Evolutionary conservation across 2,888 invertebrate species (phyloP).

Genomic region (Volucella bombylans): DNA sequence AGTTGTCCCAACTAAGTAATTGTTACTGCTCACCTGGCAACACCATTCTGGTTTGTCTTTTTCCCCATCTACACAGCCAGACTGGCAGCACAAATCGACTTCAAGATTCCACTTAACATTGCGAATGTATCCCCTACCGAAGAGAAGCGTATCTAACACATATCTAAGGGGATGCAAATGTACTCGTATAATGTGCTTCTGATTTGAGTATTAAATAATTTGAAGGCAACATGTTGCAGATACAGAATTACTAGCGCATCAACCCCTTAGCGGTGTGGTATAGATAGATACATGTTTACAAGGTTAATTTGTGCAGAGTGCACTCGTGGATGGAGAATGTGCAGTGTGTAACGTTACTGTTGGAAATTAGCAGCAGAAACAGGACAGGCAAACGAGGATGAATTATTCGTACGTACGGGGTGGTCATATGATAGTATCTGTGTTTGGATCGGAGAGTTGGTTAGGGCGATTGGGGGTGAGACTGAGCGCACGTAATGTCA

Average conservation of each 20-base stretch:
- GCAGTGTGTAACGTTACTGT: constrained; percentile 57
- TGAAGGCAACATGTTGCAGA: constrained; percentile 48
- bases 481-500: constrained; percentile 51
- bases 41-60: too few species aligned
- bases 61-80: not conserved
- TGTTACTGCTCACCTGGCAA: too few species aligned
- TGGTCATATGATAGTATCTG: constrained; percentile 12
- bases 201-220: constrained; percentile 56
- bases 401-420: not conserved
- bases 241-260: constrained; percentile 18
- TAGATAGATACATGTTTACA: constrained; percentile 61
- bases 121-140: not conserved
- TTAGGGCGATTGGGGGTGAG: constrained; percentile 11
- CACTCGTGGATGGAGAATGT: constrained; percentile 37
- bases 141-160: not conserved
- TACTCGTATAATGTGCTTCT: constrained; percentile 35
- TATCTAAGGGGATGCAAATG: not conserved
- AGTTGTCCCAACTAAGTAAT: too few species aligned
- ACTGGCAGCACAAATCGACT: constrained; percentile 40
- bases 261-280: constrained; percentile 26
- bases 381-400: too few species aligned
- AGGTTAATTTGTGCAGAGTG: constrained; percentile 69
- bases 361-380: constrained; percentile 25
- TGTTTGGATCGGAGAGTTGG: not conserved
- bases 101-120: constrained; percentile 17